Percentiles rank a stretch among this genome's conserved stretches.
These are phyloP conservation scores for Drosophila ogumai DNA, from an alignment of 1,140 invertebrate species.

Conservation along the genomic window DNA sequence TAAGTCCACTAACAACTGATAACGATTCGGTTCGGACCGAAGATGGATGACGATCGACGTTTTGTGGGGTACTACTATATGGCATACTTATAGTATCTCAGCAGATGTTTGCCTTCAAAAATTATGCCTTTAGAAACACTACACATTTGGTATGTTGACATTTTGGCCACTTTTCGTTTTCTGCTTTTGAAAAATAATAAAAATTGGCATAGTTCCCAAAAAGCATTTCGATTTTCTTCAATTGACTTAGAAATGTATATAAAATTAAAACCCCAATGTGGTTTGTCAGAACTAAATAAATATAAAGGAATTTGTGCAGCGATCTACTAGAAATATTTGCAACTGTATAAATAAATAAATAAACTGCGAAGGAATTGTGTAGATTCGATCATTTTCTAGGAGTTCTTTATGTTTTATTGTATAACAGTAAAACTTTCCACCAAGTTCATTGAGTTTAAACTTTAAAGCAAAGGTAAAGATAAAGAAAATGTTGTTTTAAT, in stretches of 20 bases:
- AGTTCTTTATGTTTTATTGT: neutral
- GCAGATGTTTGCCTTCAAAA: neutral
- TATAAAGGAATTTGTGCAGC: conserved; percentile 13
- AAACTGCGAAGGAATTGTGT: neutral
- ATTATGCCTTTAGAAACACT: neutral
- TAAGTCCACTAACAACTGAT: conserved; percentile 34
- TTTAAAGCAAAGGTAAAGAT: neutral
- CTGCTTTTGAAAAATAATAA: conserved; percentile 18
- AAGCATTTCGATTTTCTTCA: conserved; percentile 9
- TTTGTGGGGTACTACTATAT: neutral
- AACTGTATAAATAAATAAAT: conserved; percentile 7
- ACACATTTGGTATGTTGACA: conserved; percentile 17
- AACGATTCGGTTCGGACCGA: conserved; percentile 6
- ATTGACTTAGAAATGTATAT: conserved; percentile 10
- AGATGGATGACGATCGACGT: conserved; percentile 28
- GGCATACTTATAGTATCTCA: neutral
- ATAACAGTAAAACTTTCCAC: neutral
- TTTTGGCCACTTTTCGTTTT: conserved; percentile 31
- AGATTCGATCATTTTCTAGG: neutral
- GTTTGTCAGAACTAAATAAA: conserved; percentile 21
- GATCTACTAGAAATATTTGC: conserved; percentile 11
- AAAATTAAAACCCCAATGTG: neutral
- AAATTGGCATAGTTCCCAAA: conserved; percentile 44
- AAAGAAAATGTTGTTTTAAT: neutral
- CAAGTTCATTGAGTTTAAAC: neutral